Evolutionary conservation across 2,888 invertebrate genomes (phyloP).

Genomic region (Drosophila vallismaia): DNA sequence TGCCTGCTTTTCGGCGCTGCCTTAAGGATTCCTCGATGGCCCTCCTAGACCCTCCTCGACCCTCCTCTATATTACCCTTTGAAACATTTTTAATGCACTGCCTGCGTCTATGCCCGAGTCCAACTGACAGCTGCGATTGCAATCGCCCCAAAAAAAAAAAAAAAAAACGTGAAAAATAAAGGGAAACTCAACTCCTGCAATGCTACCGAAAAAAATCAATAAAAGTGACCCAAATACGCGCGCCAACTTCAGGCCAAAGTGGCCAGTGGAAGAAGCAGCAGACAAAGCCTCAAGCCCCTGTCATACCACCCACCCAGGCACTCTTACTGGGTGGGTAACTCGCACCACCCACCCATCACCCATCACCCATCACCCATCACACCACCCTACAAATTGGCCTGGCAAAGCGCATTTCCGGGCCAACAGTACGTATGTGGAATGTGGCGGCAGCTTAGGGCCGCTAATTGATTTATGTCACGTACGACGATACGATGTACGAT

Average conservation of each 20-base stretch:
- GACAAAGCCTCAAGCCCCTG: slow-evolving; percentile 28
- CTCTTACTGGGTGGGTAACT: no score
- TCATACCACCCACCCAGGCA: neutral
- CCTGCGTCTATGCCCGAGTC: slow-evolving; percentile 14
- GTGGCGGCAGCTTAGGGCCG: slow-evolving; percentile 65
- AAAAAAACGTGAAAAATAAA: neutral
- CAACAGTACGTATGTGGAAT: slow-evolving; percentile 46
- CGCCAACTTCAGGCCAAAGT: slow-evolving; percentile 54
- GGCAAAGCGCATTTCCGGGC: slow-evolving; percentile 70
- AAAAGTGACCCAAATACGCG: slow-evolving; percentile 77
- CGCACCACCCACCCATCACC: neutral
- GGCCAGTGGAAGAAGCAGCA: slow-evolving; percentile 15
- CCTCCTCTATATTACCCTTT: no score
- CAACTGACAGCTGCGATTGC: slow-evolving; percentile 69
- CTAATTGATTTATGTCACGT: slow-evolving; percentile 77
- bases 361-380: neutral
- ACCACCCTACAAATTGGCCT: slow-evolving; percentile 37
- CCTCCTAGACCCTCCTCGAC: slow-evolving; percentile 53
- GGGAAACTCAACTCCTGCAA: neutral
- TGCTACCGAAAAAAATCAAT: slow-evolving; percentile 59
- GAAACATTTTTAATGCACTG: slow-evolving; percentile 69
- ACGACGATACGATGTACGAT: slow-evolving; percentile 31
- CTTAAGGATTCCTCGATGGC: slow-evolving; percentile 30
- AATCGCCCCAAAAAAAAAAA: slow-evolving; percentile 46
- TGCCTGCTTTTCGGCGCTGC: slow-evolving; percentile 52